Conservation (phyloP, 2,797 vertebrate genomes). For the Schizopygopsis malacanthus region DNA sequence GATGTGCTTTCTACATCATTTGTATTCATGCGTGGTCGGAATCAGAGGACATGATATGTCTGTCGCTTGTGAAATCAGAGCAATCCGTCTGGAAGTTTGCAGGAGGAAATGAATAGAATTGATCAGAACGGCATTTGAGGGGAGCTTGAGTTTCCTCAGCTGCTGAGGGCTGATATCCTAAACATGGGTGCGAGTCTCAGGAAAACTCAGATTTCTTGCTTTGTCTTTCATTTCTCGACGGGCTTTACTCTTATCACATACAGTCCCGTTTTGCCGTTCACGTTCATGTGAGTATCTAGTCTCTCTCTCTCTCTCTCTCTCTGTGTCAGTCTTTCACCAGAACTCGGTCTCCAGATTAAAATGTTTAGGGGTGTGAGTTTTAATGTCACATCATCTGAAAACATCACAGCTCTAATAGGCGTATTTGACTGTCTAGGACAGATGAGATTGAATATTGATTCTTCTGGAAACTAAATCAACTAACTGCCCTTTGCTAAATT, state of each 20-base stretch:
- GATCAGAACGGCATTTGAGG: constrained; percentile 71
- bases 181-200: constrained; percentile 67
- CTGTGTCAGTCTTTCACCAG: constrained; percentile 10
- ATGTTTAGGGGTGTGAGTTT: constrained; percentile 58
- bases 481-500: constrained; percentile 15
- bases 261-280: constrained; percentile 67
- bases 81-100: constrained; percentile 45
- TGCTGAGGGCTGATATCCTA: constrained; percentile 68
- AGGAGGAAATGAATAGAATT: constrained; percentile 64
- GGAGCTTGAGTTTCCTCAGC: constrained; percentile 71
- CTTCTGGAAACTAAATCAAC: constrained; percentile 11
- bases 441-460: constrained; percentile 33
- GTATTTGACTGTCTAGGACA: constrained; percentile 21
- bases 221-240: constrained; percentile 61
- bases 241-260: constrained; percentile 70
- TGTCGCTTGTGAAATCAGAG: constrained; percentile 65
- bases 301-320: constrained; percentile 44
- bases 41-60: constrained; percentile 63
- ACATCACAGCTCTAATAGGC: constrained; percentile 3
- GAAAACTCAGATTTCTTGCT: constrained; percentile 71
- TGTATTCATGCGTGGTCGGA: constrained; percentile 69
- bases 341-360: constrained; percentile 35
- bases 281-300: constrained; percentile 52
- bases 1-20: constrained; percentile 62
- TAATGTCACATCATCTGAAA: constrained; percentile 46